These are phyloP conservation scores for Nothura maculosa DNA, from an alignment of 2,797 vertebrate species.

Conservation along the genomic window DNA sequence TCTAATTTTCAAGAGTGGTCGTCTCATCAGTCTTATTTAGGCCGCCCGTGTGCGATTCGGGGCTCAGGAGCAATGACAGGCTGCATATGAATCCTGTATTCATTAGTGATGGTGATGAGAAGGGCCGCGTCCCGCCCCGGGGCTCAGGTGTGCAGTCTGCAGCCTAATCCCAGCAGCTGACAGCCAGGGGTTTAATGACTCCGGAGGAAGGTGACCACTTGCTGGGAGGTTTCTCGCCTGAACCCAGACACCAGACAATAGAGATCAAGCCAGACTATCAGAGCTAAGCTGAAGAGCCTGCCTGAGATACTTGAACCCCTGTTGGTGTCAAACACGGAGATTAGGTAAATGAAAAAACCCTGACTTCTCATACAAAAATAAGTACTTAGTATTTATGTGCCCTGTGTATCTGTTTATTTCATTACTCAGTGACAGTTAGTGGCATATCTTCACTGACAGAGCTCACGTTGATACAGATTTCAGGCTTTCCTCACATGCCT, in stretches of 20 bases:
- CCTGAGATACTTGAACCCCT: conserved; percentile 71
- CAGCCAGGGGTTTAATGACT: conserved; percentile 79
- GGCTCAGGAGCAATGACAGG: conserved; percentile 79
- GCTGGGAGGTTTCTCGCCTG: conserved; percentile 76
- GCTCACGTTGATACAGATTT: not conserved
- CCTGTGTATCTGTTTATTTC: conserved; percentile 24
- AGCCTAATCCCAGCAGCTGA: conserved; percentile 81
- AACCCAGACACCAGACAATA: conserved; percentile 75
- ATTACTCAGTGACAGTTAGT: conserved; percentile 44
- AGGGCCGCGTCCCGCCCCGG: conserved; percentile 72
- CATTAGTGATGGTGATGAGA: conserved; percentile 83
- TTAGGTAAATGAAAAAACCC: conserved; percentile 60
- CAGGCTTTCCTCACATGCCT: not conserved
- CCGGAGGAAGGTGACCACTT: conserved; percentile 73
- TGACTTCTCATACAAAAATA: conserved; percentile 33
- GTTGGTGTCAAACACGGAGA: conserved; percentile 69
- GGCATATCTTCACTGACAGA: conserved; percentile 27
- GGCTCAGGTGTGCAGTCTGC: conserved; percentile 82
- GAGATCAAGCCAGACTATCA: conserved; percentile 77
- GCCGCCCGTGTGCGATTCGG: conserved; percentile 66
- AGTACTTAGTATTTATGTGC: conserved; percentile 24
- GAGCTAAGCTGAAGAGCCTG: conserved; percentile 76
- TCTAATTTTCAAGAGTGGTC: conserved; percentile 69
- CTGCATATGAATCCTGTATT: conserved; percentile 82
- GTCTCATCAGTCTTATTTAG: conserved; percentile 69